Conservation (phyloP, 2,888 invertebrate species). For the Punctoribates punctum region DNA sequence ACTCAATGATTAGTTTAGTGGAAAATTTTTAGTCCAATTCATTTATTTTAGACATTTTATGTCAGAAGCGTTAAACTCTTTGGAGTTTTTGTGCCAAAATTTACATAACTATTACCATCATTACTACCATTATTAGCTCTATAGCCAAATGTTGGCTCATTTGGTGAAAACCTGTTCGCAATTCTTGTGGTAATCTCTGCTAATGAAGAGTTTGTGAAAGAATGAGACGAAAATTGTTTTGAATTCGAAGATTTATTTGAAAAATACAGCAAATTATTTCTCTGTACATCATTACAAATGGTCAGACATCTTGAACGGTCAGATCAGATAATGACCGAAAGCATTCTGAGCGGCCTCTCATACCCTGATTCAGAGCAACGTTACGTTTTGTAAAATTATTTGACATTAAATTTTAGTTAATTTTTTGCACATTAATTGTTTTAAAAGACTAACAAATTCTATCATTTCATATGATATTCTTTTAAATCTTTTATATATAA, state of each 20-base stretch:
- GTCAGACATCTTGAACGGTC: background rate
- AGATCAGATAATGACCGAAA: constrained; percentile 13
- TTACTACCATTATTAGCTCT: too few species aligned
- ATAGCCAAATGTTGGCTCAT: too few species aligned
- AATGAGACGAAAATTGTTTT: too few species aligned
- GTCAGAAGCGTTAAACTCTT: background rate
- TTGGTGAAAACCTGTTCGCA: too few species aligned
- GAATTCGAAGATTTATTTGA: constrained; percentile 32
- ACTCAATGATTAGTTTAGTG: constrained; percentile 8
- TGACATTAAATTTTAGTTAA: background rate
- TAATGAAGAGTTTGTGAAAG: too few species aligned
- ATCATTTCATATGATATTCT: constrained; percentile 18
- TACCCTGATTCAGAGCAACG: constrained; percentile 35
- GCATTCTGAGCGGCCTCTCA: constrained; percentile 23
- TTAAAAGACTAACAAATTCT: constrained; percentile 20
- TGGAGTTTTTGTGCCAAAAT: too few species aligned
- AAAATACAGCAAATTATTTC: constrained; percentile 38
- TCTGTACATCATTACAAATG: constrained; percentile 35
- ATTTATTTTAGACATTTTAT: background rate
- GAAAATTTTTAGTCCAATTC: background rate
- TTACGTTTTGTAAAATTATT: constrained; percentile 8
- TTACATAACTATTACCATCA: too few species aligned
- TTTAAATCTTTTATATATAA: constrained; percentile 3
- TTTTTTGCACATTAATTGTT: constrained; percentile 29
- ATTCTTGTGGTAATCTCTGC: too few species aligned